These are phyloP conservation scores for Oreochromis niloticus DNA, from an alignment of 2,113 vertebrate genomes.

Conservation along the genomic window DNA sequence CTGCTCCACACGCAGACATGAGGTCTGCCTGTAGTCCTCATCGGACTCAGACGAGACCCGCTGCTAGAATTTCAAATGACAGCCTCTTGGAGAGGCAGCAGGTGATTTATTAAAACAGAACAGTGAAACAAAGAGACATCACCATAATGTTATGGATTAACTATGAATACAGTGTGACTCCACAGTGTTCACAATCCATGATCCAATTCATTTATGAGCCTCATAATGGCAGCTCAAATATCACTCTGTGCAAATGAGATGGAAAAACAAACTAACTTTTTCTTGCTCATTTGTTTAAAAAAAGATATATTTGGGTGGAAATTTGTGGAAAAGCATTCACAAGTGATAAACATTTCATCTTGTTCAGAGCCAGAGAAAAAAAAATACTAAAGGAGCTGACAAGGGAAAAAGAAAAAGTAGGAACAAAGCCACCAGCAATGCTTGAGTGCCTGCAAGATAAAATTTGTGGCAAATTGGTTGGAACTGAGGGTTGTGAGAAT, in stretches of 20 bases:
- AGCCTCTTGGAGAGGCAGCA: constrained; percentile 36
- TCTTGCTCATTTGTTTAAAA: neutral
- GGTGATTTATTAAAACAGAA: constrained; percentile 50
- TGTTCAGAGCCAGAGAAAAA: constrained; percentile 6
- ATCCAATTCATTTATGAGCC: neutral
- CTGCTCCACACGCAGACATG: constrained; percentile 57
- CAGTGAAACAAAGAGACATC: constrained; percentile 35
- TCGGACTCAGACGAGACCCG: constrained; percentile 27
- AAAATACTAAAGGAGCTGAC: constrained; percentile 2
- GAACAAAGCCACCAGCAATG: constrained; percentile 51
- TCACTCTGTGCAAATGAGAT: constrained; percentile 7
- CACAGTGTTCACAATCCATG: neutral
- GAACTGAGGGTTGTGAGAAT: constrained; percentile 55
- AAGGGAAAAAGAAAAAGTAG: constrained; percentile 18
- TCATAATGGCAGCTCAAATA: constrained; percentile 11
- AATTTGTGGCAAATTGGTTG: constrained; percentile 65
- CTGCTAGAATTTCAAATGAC: constrained; percentile 61
- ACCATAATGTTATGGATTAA: constrained; percentile 6
- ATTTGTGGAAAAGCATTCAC: constrained; percentile 3
- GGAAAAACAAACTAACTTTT: neutral
- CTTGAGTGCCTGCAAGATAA: constrained; percentile 56
- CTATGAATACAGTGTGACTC: neutral
- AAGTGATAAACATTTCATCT: constrained; percentile 38
- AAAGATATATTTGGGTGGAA: neutral
- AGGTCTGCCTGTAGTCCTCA: constrained; percentile 37